Conservation (phyloP, 2,113 vertebrate genomes). For the Anhinga rufa region DNA sequence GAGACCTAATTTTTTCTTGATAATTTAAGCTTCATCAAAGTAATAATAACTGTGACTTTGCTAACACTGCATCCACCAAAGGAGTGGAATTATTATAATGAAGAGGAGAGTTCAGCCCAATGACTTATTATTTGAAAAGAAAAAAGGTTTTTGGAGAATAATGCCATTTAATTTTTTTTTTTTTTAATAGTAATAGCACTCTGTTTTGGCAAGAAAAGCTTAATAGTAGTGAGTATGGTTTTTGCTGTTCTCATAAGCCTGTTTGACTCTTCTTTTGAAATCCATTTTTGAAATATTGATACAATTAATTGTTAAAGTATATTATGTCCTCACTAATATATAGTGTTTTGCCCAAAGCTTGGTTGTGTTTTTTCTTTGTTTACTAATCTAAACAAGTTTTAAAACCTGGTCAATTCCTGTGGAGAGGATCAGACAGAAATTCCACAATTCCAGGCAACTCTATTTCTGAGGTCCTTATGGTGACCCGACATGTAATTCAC, state of each 20-base stretch:
- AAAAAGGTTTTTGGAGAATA: neutral
- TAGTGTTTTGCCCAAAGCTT: neutral
- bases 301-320: neutral
- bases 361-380: neutral
- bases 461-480: neutral
- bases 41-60: neutral
- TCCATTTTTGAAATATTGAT: neutral
- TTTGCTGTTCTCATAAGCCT: neutral
- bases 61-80: rapidly evolving
- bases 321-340: neutral
- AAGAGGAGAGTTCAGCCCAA: neutral
- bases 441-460: neutral
- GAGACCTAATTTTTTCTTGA: neutral
- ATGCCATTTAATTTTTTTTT: neutral
- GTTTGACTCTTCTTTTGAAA: neutral
- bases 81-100: neutral
- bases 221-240: neutral
- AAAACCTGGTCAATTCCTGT: neutral
- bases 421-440: neutral
- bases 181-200: neutral
- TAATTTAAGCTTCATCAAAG: neutral
- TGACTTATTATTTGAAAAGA: neutral
- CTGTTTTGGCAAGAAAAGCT: neutral
- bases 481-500: neutral
- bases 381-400: neutral